Percentiles rank a stretch among this genome's conserved stretches.
Conservation (phyloP, 35 echinoderm and acorn worm species). For the Heliocidaris erythrogramma region DNA sequence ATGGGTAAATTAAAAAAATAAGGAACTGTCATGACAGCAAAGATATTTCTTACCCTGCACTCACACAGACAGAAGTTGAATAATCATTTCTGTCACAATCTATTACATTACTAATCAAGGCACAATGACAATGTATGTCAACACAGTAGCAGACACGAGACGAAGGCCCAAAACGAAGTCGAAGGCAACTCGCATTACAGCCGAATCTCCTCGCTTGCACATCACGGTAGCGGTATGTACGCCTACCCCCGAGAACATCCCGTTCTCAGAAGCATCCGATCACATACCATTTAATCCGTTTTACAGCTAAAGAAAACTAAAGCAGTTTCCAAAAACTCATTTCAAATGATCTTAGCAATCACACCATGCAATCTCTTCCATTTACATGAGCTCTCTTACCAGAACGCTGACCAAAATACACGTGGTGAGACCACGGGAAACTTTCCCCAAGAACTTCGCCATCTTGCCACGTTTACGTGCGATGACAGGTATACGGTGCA, state of each 20-base stretch:
- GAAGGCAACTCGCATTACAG: too few species aligned
- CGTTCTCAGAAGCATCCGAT: neutral
- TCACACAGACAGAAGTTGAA: too few species aligned
- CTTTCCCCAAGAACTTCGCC: slow-evolving; percentile 3
- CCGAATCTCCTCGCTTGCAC: too few species aligned
- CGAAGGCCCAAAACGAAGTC: too few species aligned
- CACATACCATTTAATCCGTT: neutral
- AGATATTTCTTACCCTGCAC: too few species aligned
- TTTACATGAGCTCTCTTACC: slow-evolving; percentile 18
- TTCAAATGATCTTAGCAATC: neutral
- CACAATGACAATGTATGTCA: too few species aligned
- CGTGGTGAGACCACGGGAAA: slow-evolving; percentile 27
- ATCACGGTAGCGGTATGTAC: too few species aligned
- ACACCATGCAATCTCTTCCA: neutral
- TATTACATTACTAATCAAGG: too few species aligned
- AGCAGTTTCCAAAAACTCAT: neutral
- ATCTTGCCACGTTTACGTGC: slow-evolving; percentile 34
- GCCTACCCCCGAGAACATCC: neutral
- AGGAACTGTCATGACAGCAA: too few species aligned
- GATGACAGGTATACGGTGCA: too few species aligned
- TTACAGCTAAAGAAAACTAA: neutral
- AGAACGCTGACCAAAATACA: slow-evolving; percentile 21
- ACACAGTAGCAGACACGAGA: too few species aligned
- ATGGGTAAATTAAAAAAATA: neutral
- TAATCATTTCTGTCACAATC: too few species aligned